phyloP scores from a whole-genome alignment of 2,113 vertebrate species.

The Zingel zingel region DNA sequence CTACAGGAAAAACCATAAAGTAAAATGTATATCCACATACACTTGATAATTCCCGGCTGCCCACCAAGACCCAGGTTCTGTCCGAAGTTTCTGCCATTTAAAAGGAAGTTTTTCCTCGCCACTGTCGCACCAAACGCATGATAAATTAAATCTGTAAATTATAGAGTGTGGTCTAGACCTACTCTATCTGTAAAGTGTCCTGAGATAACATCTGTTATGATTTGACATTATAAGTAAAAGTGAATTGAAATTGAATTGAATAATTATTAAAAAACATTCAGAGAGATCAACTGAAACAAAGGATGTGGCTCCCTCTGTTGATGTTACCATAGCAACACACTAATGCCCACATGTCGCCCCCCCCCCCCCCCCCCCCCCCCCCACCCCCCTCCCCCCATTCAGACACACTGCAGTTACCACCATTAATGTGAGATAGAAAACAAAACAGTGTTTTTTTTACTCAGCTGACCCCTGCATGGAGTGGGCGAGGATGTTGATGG shows the following conservation, averaged over 20 bases:
- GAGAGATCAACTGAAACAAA: conserved; percentile 20
- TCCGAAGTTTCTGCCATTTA: no score
- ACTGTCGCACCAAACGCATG: no score
- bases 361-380: background rate
- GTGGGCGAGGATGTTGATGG: background rate
- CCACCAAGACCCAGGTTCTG: no score
- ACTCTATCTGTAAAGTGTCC: no score
- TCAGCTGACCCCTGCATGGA: conserved; percentile 4
- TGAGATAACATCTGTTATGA: no score
- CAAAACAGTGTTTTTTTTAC: background rate
- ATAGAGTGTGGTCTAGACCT: no score
- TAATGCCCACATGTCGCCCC: background rate
- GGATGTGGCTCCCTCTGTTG: conserved; percentile 55
- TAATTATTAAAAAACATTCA: background rate
- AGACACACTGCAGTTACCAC: conserved; percentile 48
- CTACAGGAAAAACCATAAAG: background rate
- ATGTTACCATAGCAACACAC: conserved; percentile 64
- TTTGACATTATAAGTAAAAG: no score
- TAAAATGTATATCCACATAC: no score
- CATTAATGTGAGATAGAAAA: conserved; percentile 10
- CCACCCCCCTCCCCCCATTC: background rate
- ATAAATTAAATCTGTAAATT: no score
- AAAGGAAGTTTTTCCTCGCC: no score
- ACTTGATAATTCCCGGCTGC: no score
- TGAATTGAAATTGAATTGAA: no score